Evolutionary conservation across 2,797 vertebrate genomes (phyloP), one percentile per base, ranked within the genome.

Genomic region (Enteromius viviparus): DNA sequence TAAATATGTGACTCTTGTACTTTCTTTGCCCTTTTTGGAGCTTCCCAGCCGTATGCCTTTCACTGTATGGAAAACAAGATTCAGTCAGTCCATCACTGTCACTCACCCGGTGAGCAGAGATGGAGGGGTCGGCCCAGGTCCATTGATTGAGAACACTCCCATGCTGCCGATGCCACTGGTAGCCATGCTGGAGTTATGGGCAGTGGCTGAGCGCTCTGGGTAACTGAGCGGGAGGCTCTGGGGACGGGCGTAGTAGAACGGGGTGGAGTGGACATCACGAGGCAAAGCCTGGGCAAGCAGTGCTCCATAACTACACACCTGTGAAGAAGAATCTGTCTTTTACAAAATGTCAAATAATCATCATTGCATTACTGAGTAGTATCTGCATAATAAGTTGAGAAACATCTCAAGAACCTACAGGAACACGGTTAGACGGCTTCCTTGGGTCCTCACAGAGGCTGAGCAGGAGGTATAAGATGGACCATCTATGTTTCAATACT

Each of bases 371-470:
- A 32, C 8, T 53, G 0, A 11, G 7, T 14, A 9, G 32, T 19
- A 29, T 66, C 6, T 55, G 32, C 2, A 40, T 12, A 66, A 82
- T 29, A 45, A 58, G 19, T 80, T 4, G 17, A 60, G 19, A 71
- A 62, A 70, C 23, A 47, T 62, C 45, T 58, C 65, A 58, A 4
- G 3, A 58, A 58, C 55, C 47, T 69, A 76, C 77, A 72, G 23
- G 74, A 88, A 98, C 98, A 95, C 98, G 96, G 89, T 89, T 93
- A 76, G 96, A 93, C 0, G 96, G 97, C 86, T 96, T 99, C 58
- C 97, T 96, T 15, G 98, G 98, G 89, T 99, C 98, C 91, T 99
- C 98, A 88, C 96, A 97, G 80, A 99, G 97, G 90, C 96, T 99
- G 80, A 99, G 96, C 90, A 99, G 90, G 93, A 99, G 94, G 94